Percentiles rank a stretch among this genome's conserved stretches.
Evolutionary conservation across 2,888 invertebrate species (phyloP).

Genomic region (Tryphoninae sp.): DNA sequence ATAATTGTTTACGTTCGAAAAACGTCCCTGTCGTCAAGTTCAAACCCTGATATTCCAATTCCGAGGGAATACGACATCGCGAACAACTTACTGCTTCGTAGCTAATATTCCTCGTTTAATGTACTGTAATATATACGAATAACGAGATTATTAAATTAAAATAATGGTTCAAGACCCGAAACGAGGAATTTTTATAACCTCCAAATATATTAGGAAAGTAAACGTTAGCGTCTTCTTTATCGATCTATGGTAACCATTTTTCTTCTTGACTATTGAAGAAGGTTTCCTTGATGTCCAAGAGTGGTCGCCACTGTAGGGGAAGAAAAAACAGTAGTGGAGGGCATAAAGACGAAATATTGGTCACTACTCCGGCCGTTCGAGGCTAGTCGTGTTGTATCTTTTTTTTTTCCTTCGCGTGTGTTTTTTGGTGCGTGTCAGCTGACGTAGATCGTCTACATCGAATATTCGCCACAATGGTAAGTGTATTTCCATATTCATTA

Average conservation of each 20-base stretch:
- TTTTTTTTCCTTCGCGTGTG: conserved; percentile 45
- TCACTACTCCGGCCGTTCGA: conserved; percentile 15
- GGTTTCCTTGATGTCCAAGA: conserved; percentile 20
- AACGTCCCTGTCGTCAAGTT: conserved; percentile 98
- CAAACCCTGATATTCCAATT: not conserved
- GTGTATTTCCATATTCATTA: not conserved
- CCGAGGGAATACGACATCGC: not conserved
- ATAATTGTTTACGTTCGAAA: conserved; percentile 96
- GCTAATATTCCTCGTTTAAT: not conserved
- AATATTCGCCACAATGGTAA: conserved; percentile 50
- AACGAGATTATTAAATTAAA: not conserved
- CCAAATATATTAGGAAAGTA: too few relatives aligned
- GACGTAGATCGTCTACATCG: conserved; percentile 42
- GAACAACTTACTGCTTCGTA: not conserved
- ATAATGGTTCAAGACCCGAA: not conserved
- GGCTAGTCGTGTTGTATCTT: conserved; percentile 42
- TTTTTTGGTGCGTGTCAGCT: conserved; percentile 60
- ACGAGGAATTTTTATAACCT: too few relatives aligned
- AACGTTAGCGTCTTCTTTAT: too few relatives aligned
- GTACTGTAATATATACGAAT: not conserved
- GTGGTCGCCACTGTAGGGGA: conserved; percentile 43
- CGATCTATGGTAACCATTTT: too few relatives aligned
- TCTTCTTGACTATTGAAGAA: not conserved
- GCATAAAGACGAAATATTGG: conserved; percentile 55
- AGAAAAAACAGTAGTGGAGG: conserved; percentile 17